A percentile compares a stretch with the other conserved stretches of the same genome.
Evolutionary conservation across 2,113 vertebrate species (phyloP).

Genomic region (Siphamia tubifer): DNA sequence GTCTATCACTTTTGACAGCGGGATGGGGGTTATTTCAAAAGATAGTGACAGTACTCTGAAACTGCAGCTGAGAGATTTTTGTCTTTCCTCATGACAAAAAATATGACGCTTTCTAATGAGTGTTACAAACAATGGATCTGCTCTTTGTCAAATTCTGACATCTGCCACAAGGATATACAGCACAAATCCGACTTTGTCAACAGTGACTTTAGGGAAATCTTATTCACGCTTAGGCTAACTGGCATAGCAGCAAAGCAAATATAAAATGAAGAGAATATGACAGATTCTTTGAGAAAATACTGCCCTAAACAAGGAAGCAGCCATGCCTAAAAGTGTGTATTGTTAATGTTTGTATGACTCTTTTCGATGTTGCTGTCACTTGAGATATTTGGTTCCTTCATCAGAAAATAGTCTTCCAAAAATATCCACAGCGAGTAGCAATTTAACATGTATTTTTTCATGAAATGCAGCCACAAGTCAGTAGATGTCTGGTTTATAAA

Average conservation of each 20-base stretch:
- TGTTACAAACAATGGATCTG: neutral
- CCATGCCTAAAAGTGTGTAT: neutral
- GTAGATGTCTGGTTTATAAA: neutral
- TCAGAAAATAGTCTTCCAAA: neutral
- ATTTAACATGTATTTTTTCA: neutral
- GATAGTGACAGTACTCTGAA: neutral
- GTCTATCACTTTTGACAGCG: conserved; percentile 13
- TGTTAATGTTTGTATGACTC: neutral
- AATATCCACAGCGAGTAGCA: neutral
- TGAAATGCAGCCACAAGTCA: neutral
- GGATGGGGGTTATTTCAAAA: conserved; percentile 2
- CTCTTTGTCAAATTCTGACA: conserved; percentile 6
- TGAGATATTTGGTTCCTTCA: neutral
- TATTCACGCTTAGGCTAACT: neutral
- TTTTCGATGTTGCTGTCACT: conserved; percentile 4
- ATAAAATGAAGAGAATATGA: neutral
- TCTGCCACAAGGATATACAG: neutral
- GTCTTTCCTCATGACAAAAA: conserved; percentile 1
- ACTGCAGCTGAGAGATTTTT: neutral
- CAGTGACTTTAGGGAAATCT: neutral
- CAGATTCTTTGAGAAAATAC: too few relatives aligned
- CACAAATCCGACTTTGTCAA: conserved; percentile 15
- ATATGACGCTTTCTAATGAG: conserved; percentile 15
- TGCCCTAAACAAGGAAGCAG: neutral
- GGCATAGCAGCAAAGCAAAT: neutral